phyloP scores from a whole-genome alignment of 1,140 invertebrate species.

The Anadara kagoshimensis region DNA sequence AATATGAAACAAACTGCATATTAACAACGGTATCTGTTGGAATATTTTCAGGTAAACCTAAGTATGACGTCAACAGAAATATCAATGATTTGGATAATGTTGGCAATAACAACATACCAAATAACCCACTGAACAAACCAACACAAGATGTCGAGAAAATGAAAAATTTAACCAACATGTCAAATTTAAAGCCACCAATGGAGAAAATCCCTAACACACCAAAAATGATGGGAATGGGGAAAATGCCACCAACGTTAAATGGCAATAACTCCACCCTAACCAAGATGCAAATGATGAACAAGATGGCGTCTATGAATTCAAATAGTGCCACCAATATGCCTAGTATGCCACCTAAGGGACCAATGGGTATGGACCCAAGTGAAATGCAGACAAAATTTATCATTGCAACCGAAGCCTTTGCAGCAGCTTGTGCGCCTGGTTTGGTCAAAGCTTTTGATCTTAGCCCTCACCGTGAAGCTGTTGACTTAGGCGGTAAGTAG shows the following conservation, averaged over 20 bases:
- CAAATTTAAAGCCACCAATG: too few species aligned
- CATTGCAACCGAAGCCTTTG: slow-evolving; percentile 44
- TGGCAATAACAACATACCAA: slow-evolving; percentile 1
- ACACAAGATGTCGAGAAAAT: slow-evolving; percentile 1
- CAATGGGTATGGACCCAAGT: slow-evolving; percentile 21
- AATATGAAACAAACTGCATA: too few species aligned
- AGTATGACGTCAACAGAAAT: slow-evolving; percentile 36
- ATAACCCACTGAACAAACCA: slow-evolving; percentile 9
- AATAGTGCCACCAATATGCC: background rate
- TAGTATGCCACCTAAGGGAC: background rate
- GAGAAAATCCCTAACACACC: background rate
- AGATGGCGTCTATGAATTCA: slow-evolving; percentile 6
- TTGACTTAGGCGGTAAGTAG: slow-evolving; percentile 49
- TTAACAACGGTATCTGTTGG: too few species aligned
- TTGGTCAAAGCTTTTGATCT: slow-evolving; percentile 48
- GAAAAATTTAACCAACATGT: too few species aligned
- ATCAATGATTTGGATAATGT: slow-evolving; percentile 21
- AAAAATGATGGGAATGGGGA: slow-evolving; percentile 3
- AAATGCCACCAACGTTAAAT: slow-evolving; percentile 25
- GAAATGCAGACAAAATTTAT: slow-evolving; percentile 37
- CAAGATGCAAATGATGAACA: slow-evolving; percentile 20
- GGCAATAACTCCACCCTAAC: background rate
- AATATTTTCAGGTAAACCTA: slow-evolving; percentile 28
- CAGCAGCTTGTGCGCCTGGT: slow-evolving; percentile 38
- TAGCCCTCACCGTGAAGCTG: slow-evolving; percentile 44